phyloP scores from a whole-genome alignment of 2,113 vertebrate species.

The Eulacestoma nigropectus region DNA sequence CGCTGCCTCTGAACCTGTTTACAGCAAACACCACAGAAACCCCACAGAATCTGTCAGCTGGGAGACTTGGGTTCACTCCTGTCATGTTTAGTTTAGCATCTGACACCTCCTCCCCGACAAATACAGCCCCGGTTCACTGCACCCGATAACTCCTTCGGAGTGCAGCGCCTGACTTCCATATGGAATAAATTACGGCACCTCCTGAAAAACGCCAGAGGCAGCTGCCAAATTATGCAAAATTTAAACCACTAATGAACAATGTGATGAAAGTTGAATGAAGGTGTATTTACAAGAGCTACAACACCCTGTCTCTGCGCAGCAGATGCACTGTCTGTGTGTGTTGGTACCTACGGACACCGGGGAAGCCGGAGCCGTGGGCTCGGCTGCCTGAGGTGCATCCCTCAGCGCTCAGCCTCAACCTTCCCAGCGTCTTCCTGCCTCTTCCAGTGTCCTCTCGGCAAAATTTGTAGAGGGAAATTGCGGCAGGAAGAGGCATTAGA shows the following conservation, averaged over 20 bases:
- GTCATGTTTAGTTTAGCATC: slow-evolving; percentile 62
- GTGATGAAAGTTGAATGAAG: slow-evolving; percentile 56
- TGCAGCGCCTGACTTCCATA: slow-evolving; percentile 51
- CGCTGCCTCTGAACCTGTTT: slow-evolving; percentile 42
- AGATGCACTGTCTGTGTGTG: slow-evolving; percentile 12
- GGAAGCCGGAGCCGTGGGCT: background rate
- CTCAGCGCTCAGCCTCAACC: background rate
- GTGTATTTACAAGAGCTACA: background rate
- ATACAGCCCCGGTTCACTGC: slow-evolving; percentile 28
- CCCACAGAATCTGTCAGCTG: slow-evolving; percentile 54
- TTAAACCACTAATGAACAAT: slow-evolving; percentile 33
- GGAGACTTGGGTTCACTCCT: slow-evolving; percentile 40
- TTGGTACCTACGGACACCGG: background rate
- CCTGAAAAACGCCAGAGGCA: slow-evolving; percentile 43
- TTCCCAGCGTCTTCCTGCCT: background rate
- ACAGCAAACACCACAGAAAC: background rate
- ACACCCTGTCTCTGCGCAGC: background rate
- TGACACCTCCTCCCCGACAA: slow-evolving; percentile 60
- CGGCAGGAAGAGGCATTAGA: rapidly evolving
- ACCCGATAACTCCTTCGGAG: slow-evolving; percentile 53
- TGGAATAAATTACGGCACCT: slow-evolving; percentile 32
- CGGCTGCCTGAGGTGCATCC: background rate
- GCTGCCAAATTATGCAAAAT: slow-evolving; percentile 52
- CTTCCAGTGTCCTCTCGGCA: rapidly evolving
- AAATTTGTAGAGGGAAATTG: background rate